These are phyloP conservation scores for Mylabris sibirica DNA, from an alignment of 2,888 invertebrate species.

Conservation along the genomic window DNA sequence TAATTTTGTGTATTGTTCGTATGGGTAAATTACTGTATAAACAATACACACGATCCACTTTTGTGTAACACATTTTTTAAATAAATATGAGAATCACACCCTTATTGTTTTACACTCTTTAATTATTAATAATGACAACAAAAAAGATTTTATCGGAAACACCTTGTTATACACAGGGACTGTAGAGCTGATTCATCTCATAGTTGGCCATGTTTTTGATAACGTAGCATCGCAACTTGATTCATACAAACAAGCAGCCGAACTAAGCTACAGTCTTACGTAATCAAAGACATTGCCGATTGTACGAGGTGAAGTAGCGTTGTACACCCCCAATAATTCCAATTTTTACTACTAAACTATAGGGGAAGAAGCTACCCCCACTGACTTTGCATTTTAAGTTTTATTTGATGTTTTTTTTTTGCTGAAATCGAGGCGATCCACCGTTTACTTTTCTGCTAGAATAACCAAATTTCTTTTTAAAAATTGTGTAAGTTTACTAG, in stretches of 20 bases:
- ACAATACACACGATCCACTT: constrained; percentile 32
- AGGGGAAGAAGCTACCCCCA: too few species aligned
- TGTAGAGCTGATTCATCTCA: too few species aligned
- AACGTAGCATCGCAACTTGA: too few species aligned
- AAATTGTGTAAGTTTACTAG: neutral
- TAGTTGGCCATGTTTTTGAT: too few species aligned
- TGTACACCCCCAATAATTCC: too few species aligned
- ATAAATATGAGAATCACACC: constrained; percentile 22
- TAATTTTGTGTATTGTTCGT: constrained; percentile 5
- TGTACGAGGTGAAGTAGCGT: too few species aligned
- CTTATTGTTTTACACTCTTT: constrained; percentile 20
- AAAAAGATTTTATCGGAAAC: too few species aligned
- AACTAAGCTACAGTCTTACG: too few species aligned
- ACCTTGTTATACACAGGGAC: too few species aligned
- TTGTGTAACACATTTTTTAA: constrained; percentile 21
- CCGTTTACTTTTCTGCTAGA: neutral
- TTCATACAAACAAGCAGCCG: too few species aligned
- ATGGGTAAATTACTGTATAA: constrained; percentile 18
- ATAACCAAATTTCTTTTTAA: constrained; percentile 6
- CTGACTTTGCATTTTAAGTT: neutral
- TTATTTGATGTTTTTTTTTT: neutral
- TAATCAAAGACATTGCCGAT: too few species aligned
- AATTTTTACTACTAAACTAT: too few species aligned
- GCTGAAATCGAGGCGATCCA: neutral
- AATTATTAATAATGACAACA: neutral